Base-by-base conservation (phyloP, 2,888 invertebrate species). In the Gasteruption jaculator region DNA sequence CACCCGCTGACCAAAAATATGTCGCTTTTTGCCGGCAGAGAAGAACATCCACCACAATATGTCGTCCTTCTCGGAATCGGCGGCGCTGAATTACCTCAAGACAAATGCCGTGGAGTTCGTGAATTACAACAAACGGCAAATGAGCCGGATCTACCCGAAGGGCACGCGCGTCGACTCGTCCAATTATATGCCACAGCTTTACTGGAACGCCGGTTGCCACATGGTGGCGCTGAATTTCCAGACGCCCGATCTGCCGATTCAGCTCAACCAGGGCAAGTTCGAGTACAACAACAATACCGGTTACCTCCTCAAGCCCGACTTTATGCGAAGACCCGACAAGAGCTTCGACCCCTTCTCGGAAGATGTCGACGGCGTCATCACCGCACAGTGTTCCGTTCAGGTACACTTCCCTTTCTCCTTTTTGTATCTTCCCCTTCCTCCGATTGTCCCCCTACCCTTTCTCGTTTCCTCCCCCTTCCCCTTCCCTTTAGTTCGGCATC, bases 151-250 rank as follows among this genome's bases (percentile, higher is more conserved):
- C 49, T 84, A 85, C 62, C 83, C 83, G 2, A 81, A 81, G 58
- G 83, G 83, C 43, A 81, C 81, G 2, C 70, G 84, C 44, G 83
- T 82, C 22, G 83, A 83, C 66, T 83, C 82, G 33, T 80, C 80
- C 49, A 85, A 85, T 65, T 84, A 79, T 61, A 76, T 84, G 76
- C 83, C 83, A 14, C 83, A 82, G 73, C 81, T 85, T 34, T 85
- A 85, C 65, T 84, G 84, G 84, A 84, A 84, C 66, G 82, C 83
- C 30, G 84, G 84, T 21, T 83, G 83, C 62, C 84, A 84, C 63
- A 73, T 73, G 82, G 84, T 85, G n/a, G 79, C 84, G 5, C 70
- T 85, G 18, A 85, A 84, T 66, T 85, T 83, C 59, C 84, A 84
- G 71, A 83, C 83, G 2, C 72, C 71, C 2, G 84, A 85, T 62